Evolutionary conservation across 2,797 vertebrate species (phyloP).

Genomic region (Notolepis coatsorum): DNA sequence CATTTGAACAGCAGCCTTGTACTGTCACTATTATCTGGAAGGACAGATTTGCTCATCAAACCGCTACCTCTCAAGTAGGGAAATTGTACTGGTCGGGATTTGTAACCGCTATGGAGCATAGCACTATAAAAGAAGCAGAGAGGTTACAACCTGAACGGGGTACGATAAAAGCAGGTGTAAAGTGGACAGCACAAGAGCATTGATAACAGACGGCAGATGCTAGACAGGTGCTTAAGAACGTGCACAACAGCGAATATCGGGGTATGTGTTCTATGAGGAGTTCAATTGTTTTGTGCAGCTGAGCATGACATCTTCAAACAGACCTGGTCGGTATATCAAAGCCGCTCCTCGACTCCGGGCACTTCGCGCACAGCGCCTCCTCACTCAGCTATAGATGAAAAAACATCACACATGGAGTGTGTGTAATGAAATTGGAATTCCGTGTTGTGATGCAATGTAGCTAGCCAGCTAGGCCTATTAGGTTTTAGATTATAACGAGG

Average conservation of each 20-base stretch:
- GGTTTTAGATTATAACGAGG: conserved; percentile 1
- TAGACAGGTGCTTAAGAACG: neutral
- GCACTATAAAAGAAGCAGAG: neutral
- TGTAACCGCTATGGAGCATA: no score
- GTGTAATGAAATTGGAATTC: conserved; percentile 17
- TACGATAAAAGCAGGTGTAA: neutral
- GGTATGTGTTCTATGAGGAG: no score
- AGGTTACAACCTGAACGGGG: neutral
- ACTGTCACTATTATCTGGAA: no score
- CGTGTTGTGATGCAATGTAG: conserved; percentile 9
- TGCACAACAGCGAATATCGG: neutral
- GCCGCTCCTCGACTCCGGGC: neutral
- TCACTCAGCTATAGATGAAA: conserved; percentile 6
- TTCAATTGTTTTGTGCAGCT: neutral
- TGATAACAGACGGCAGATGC: neutral
- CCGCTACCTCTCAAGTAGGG: no score
- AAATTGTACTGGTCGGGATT: no score
- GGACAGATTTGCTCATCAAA: no score
- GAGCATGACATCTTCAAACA: neutral
- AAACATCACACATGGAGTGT: conserved; percentile 12
- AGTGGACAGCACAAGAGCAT: neutral
- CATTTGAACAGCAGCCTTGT: no score
- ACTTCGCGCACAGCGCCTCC: conserved; percentile 4
- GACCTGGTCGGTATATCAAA: neutral
- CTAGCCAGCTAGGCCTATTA: no score